Evolutionary conservation across 2,113 vertebrate genomes (phyloP).

Genomic region (Grammomys surdaster): DNA sequence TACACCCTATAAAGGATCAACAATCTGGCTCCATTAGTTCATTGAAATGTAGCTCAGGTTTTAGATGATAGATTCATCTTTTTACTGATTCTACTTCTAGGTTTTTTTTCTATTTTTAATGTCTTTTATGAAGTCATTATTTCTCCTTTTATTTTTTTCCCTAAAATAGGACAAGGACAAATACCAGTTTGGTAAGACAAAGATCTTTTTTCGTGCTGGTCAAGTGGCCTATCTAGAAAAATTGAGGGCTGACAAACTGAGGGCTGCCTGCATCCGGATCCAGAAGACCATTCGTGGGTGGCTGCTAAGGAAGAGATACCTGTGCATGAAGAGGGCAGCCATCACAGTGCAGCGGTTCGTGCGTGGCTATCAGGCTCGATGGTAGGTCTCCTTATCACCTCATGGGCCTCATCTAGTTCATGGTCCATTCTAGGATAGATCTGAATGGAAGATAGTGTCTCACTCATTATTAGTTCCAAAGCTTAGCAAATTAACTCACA

Average conservation of each 20-base stretch:
- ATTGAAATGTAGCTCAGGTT: slow-evolving; percentile 70
- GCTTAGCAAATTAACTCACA: slow-evolving; percentile 60
- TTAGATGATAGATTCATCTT: slow-evolving; percentile 71
- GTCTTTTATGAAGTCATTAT: slow-evolving; percentile 40
- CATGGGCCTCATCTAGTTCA: not conserved
- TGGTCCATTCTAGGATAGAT: not conserved
- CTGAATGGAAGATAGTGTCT: not conserved
- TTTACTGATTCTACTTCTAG: slow-evolving; percentile 79
- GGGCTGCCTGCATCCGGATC: slow-evolving; percentile 97
- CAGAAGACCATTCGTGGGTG: slow-evolving; percentile 99
- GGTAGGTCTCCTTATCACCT: slow-evolving; percentile 87
- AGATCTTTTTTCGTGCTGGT: slow-evolving; percentile 99
- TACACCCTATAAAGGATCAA: slow-evolving; percentile 66
- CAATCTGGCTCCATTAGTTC: slow-evolving; percentile 69
- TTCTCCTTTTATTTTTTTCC: slow-evolving; percentile 83
- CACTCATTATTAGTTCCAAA: not conserved
- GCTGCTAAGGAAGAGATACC: slow-evolving; percentile 96
- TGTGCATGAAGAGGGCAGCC: slow-evolving; percentile 93
- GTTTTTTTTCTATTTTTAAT: slow-evolving; percentile 63
- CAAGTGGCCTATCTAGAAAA: slow-evolving; percentile 99
- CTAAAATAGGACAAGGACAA: slow-evolving; percentile 96
- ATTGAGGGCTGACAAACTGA: slow-evolving; percentile 96
- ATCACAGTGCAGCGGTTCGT: slow-evolving; percentile 95
- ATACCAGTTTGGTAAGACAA: slow-evolving; percentile 99
- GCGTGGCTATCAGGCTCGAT: slow-evolving; percentile 96